phyloP scores from a whole-genome alignment of 1,140 invertebrate genomes.

The Heliconius congener region DNA sequence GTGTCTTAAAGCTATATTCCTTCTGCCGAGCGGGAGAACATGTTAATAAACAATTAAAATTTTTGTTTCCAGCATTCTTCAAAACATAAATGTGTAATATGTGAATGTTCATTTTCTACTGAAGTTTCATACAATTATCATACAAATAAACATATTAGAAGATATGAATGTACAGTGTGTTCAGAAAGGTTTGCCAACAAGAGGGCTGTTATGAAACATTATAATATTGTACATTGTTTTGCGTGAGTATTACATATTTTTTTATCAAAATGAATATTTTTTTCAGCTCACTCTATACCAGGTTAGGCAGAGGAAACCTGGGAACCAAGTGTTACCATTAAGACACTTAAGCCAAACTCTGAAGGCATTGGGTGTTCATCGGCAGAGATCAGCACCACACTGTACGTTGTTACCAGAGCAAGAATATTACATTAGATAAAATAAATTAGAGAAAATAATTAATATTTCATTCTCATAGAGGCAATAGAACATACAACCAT shows the following conservation, averaged over 20 bases:
- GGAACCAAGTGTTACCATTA: background rate
- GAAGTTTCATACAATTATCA: conserved; percentile 65
- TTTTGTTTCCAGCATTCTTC: conserved; percentile 47
- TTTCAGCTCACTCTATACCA: background rate
- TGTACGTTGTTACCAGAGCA: too few species aligned
- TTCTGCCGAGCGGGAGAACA: too few species aligned
- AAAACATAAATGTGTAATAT: conserved; percentile 54
- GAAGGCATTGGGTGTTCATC: too few species aligned
- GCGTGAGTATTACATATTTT: conserved; percentile 40
- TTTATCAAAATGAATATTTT: background rate
- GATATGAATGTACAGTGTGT: conserved; percentile 54
- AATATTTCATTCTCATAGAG: too few species aligned
- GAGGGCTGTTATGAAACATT: conserved; percentile 45
- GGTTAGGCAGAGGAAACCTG: too few species aligned
- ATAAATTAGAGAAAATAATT: too few species aligned
- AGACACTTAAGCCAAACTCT: too few species aligned
- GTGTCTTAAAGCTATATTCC: background rate
- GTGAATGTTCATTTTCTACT: conserved; percentile 51
- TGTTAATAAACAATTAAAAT: background rate
- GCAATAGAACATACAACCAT: too few species aligned
- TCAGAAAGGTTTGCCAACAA: conserved; percentile 39
- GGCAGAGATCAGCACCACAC: too few species aligned
- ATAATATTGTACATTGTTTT: conserved; percentile 42
- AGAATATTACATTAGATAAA: too few species aligned
- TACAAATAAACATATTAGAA: conserved; percentile 49